Percentiles rank a stretch among this genome's conserved stretches.
Conservation (phyloP, 2,888 invertebrate species). For the Diarsia rubi region DNA sequence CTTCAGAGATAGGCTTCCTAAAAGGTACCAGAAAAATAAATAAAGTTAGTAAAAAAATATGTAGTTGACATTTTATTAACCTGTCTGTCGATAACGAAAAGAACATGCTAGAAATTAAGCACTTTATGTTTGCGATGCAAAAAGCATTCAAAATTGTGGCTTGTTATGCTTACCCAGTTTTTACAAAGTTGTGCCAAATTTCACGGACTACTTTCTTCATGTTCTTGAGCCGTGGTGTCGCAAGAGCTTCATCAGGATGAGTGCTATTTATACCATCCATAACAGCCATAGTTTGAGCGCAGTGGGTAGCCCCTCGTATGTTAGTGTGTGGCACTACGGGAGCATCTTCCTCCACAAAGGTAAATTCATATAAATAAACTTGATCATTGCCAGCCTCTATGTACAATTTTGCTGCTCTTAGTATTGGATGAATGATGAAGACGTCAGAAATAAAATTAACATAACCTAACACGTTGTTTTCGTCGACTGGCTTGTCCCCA, state of each 20-base stretch:
- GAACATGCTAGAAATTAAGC: not conserved
- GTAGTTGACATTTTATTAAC: not conserved
- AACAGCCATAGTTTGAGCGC: constrained; percentile 70
- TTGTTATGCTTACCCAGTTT: constrained; percentile 45
- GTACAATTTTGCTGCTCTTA: constrained; percentile 70
- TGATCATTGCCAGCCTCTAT: constrained; percentile 73
- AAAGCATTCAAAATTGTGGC: not conserved
- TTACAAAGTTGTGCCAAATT: constrained; percentile 76
- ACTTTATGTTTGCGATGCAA: not conserved
- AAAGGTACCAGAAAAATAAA: constrained; percentile 10
- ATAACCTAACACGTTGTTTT: constrained; percentile 69
- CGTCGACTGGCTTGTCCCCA: constrained; percentile 68
- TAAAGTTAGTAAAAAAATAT: not conserved
- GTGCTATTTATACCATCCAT: constrained; percentile 54
- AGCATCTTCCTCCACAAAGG: constrained; percentile 69
- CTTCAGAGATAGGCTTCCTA: constrained; percentile 73
- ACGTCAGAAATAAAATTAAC: constrained; percentile 81
- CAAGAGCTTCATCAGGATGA: constrained; percentile 22
- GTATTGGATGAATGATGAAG: constrained; percentile 67
- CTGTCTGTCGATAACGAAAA: not conserved
- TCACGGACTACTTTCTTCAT: constrained; percentile 69
- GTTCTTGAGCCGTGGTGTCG: constrained; percentile 63
- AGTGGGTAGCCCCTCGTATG: constrained; percentile 70
- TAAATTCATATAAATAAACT: constrained; percentile 77
- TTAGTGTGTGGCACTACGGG: constrained; percentile 68